Conservation (phyloP, 2,797 vertebrate species). For the Astyanax mexicanus region DNA sequence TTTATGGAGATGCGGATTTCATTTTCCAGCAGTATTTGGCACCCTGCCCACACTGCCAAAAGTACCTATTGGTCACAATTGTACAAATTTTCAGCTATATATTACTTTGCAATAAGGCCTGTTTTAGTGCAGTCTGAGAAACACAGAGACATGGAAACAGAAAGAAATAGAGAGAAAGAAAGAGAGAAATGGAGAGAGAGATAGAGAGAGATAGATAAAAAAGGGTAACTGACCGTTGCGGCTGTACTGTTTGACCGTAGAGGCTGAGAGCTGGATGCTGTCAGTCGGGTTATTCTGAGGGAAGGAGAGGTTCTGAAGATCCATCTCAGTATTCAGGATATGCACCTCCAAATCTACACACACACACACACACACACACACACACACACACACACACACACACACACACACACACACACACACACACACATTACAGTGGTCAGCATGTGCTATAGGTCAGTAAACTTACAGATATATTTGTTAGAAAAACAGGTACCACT, state of each 20-base stretch:
- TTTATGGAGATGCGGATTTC: too few species aligned
- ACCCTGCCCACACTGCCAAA: too few species aligned
- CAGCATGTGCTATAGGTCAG: too few species aligned
- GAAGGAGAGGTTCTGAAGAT: conserved; percentile 90
- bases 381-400: conserved; percentile 31
- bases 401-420: too few species aligned
- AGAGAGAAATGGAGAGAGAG: not conserved
- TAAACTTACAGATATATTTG: too few species aligned
- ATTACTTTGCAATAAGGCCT: too few species aligned
- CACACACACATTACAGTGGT: too few species aligned
- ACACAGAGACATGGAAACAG: not conserved
- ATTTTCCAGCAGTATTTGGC: too few species aligned
- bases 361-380: conserved; percentile 46
- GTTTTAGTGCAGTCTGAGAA: too few species aligned
- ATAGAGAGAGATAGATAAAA: not conserved
- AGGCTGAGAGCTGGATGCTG: conserved; percentile 92
- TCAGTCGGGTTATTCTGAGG: conserved; percentile 88
- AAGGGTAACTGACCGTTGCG: conserved; percentile 85
- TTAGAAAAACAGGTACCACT: too few species aligned
- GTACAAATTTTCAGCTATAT: too few species aligned
- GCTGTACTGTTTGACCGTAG: conserved; percentile 95
- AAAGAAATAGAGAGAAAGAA: not conserved
- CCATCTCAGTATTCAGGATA: conserved; percentile 91
- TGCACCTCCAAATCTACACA: conserved; percentile 88
- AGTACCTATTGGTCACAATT: too few species aligned